phyloP scores from a whole-genome alignment of 2,888 invertebrate genomes.

The Ypsolopha sequella region DNA sequence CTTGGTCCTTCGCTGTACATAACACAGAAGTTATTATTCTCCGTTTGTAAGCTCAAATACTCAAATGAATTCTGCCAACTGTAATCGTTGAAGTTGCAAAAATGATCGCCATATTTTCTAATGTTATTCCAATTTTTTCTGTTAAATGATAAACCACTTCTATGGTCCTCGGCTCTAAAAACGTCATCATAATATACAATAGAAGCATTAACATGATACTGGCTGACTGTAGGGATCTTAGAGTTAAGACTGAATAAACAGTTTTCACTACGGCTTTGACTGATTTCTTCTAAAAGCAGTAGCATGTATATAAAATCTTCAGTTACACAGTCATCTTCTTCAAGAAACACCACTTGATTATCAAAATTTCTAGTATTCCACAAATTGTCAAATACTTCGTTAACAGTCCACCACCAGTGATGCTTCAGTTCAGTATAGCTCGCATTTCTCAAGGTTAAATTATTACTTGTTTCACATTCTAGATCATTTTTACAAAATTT shows the following conservation, averaged over 20 bases:
- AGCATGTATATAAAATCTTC: slow-evolving; percentile 4
- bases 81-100: not conserved
- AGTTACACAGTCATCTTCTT: slow-evolving; percentile 3
- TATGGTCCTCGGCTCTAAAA: not conserved
- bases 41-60: not conserved
- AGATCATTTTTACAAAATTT: not conserved
- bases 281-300: not conserved
- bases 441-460: not conserved
- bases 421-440: not conserved
- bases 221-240: too few species aligned
- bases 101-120: not conserved
- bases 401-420: slow-evolving; percentile 7
- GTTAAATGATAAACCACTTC: not conserved
- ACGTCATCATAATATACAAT: not conserved
- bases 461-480: not conserved
- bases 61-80: not conserved
- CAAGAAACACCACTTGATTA: slow-evolving; percentile 12
- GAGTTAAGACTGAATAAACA: not conserved
- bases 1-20: slow-evolving; percentile 9
- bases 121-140: not conserved
- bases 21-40: not conserved
- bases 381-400: slow-evolving; percentile 18
- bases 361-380: slow-evolving; percentile 24
- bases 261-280: not conserved
- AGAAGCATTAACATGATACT: too few species aligned